Evolutionary conservation across 2,888 invertebrate genomes (phyloP).

Genomic region (Gnatocerus cornutus): DNA sequence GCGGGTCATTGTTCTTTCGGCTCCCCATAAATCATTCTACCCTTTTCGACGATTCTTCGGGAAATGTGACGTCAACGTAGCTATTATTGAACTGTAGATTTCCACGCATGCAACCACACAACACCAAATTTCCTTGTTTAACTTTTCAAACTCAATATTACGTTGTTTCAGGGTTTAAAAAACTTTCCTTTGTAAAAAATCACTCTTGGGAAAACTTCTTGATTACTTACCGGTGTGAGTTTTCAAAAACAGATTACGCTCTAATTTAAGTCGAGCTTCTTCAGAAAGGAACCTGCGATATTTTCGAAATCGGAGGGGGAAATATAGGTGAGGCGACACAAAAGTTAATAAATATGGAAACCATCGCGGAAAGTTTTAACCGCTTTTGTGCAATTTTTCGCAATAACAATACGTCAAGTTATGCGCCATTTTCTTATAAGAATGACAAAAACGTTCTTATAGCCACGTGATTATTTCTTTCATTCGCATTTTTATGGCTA

Average conservation of each 20-base stretch:
- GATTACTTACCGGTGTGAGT: constrained; percentile 8
- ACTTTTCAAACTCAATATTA: constrained; percentile 2
- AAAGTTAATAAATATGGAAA: not conserved
- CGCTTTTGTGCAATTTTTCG: not conserved
- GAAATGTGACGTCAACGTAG: constrained; percentile 10
- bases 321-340: no score
- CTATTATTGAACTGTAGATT: constrained; percentile 2
- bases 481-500: no score
- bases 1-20: constrained; percentile 27
- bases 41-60: constrained; percentile 27
- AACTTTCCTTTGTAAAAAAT: constrained; percentile 5
- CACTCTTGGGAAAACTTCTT: not conserved
- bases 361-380: not conserved
- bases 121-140: not conserved
- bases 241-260: constrained; percentile 20
- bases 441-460: no score
- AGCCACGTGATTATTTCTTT: no score
- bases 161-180: not conserved
- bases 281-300: not conserved
- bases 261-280: not conserved
- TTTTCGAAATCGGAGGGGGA: no score
- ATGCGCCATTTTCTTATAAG: no score
- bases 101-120: constrained; percentile 1
- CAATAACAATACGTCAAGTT: not conserved
- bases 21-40: constrained; percentile 10